Evolutionary conservation across 2,888 invertebrate species (phyloP).

Genomic region (Hyppa rectilinea): DNA sequence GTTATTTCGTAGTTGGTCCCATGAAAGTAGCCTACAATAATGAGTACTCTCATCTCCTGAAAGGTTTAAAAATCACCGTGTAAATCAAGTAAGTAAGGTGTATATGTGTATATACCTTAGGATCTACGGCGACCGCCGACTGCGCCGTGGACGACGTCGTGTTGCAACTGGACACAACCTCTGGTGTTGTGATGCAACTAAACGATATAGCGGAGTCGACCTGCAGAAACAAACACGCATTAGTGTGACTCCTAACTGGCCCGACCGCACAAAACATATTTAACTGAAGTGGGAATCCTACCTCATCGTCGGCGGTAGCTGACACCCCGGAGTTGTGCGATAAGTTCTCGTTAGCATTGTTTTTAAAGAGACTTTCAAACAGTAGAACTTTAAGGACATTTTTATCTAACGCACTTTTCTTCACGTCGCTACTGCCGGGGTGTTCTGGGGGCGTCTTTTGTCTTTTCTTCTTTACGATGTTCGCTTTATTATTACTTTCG

Average conservation of each 20-base stretch:
- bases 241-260: conserved; percentile 48
- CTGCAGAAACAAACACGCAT: conserved; percentile 76
- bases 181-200: conserved; percentile 89
- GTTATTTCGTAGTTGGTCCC: too few species aligned
- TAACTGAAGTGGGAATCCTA: conserved; percentile 73
- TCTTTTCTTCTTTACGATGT: conserved; percentile 70
- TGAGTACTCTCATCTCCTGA: too few species aligned
- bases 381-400: conserved; percentile 80
- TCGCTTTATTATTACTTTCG: conserved; percentile 58
- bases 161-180: conserved; percentile 87
- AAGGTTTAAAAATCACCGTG: too few species aligned
- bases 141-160: conserved; percentile 82
- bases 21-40: too few species aligned
- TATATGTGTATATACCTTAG: too few species aligned
- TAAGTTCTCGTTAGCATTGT: conserved; percentile 73
- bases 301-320: conserved; percentile 76
- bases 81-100: too few species aligned
- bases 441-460: conserved; percentile 66
- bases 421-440: conserved; percentile 68
- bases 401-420: conserved; percentile 74
- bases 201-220: conserved; percentile 88
- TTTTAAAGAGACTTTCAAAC: conserved; percentile 78
- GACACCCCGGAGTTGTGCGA: conserved; percentile 68
- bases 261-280: conserved; percentile 42
- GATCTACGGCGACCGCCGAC: conserved; percentile 80